Base-by-base conservation (phyloP, 2,113 vertebrate species). In the Mesembrinibis cayennensis region DNA sequence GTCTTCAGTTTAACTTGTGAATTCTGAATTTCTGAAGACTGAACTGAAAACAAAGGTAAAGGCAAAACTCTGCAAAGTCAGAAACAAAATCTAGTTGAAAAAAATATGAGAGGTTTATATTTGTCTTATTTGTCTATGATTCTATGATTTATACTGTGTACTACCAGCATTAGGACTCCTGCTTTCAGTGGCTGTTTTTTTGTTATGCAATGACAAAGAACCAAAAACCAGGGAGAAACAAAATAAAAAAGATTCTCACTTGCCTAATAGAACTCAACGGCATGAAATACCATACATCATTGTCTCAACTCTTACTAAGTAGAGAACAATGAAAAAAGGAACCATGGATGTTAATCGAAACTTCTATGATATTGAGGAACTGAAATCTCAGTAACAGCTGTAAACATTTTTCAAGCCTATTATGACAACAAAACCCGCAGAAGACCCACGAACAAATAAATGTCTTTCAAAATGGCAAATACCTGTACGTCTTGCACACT, bases 401-500 rank as follows among this genome's bases (percentile, higher is more conserved):
- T 27, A 19, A 80, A 73, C 1, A 10, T 53, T 83, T 90, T 77
- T 52, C 58, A 93, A 89, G 88, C 2, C 7, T 45, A n/a, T 32
- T 18, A 50, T 8, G 11, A 72, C 8, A 36, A 26, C 21, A 82
- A 92, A 81, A 65, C 5, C 14, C 3, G 0, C 34, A 55, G 20
- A 58, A 82, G 11, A 69, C 3, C 17, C 12, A 12, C 2, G 10
- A 91, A 78, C 18, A 94, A 79, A 66, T 45, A 10, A 2, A 56
- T 53, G 42, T 67, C 13, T 56, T 56, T 77, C n/a, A 53, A 83
- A 70, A 53, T 6, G 13, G 63, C 20, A 73, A 40, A 95, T 97
- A 99, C 99, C 99, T 99, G 99, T 70, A 99, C 98, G 78, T 98
- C 99, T 79, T 99, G 98, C 73, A 99, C 98, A 87, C 98, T 99